Conservation (phyloP, 2,888 invertebrate genomes). For the Poecilobothrus nobilitatus region DNA sequence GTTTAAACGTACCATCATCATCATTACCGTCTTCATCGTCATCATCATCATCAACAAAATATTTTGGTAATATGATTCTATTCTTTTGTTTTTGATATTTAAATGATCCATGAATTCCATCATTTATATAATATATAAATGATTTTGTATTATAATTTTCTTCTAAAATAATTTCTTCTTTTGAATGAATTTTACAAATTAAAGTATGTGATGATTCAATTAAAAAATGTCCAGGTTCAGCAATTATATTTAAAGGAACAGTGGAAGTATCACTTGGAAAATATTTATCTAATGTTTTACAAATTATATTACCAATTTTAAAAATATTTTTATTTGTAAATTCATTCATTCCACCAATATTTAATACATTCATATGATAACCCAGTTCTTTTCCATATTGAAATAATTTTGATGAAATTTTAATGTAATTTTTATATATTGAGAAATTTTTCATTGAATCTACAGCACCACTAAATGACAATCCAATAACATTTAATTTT, state of each 20-base stretch:
- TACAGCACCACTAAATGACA: neutral
- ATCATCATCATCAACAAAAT: neutral
- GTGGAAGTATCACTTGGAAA: slow-evolving; percentile 57
- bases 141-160: slow-evolving; percentile 20
- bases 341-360: slow-evolving; percentile 91
- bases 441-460: slow-evolving; percentile 47
- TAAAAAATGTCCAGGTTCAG: slow-evolving; percentile 95
- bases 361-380: slow-evolving; percentile 67
- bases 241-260: slow-evolving; percentile 70
- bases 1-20: slow-evolving; percentile 53
- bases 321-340: slow-evolving; percentile 49
- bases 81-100: slow-evolving; percentile 90
- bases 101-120: slow-evolving; percentile 98
- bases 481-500: neutral
- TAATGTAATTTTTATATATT: slow-evolving; percentile 74
- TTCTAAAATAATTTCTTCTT: slow-evolving; percentile 46
- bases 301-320: slow-evolving; percentile 71
- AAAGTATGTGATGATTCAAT: slow-evolving; percentile 93
- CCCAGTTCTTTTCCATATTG: slow-evolving; percentile 63
- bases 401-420: slow-evolving; percentile 63
- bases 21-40: slow-evolving; percentile 39
- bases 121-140: slow-evolving; percentile 95
- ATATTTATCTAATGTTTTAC: slow-evolving; percentile 65
- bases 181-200: slow-evolving; percentile 78
- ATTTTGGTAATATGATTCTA: neutral